These are phyloP conservation scores for Dolichallabes microphthalmus DNA, from an alignment of 2,113 vertebrate genomes.

Conservation along the genomic window DNA sequence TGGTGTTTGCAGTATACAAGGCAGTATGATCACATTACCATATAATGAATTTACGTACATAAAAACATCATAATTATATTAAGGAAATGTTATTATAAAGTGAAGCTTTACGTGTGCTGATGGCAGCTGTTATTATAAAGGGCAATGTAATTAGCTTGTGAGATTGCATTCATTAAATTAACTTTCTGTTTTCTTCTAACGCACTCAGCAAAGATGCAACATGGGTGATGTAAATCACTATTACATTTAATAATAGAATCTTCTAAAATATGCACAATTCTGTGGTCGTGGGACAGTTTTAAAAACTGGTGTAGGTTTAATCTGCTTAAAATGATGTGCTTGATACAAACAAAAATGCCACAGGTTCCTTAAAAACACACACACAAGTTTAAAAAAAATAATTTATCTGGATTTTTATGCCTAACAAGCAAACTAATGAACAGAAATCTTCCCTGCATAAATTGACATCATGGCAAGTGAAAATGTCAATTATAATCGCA, in stretches of 20 bases:
- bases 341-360: not conserved
- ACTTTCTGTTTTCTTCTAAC: not conserved
- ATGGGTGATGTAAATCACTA: not conserved
- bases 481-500: not conserved
- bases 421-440: not conserved
- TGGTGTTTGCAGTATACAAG: too few relatives aligned
- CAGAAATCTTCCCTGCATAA: not conserved
- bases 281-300: not conserved
- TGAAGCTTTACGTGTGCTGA: not conserved
- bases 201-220: not conserved
- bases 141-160: not conserved
- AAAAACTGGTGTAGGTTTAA: not conserved
- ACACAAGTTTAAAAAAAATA: not conserved
- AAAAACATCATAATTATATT: not conserved
- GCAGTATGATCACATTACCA: not conserved
- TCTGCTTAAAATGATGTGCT: not conserved
- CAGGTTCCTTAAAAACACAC: not conserved
- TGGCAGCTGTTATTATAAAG: conserved; percentile 2
- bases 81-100: not conserved
- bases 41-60: not conserved
- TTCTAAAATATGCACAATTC: not conserved
- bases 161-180: not conserved
- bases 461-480: not conserved
- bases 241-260: not conserved
- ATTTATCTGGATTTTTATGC: not conserved